Evolutionary conservation across 2,888 invertebrate genomes (phyloP).

Genomic region (Ceratothoa steindachneri): DNA sequence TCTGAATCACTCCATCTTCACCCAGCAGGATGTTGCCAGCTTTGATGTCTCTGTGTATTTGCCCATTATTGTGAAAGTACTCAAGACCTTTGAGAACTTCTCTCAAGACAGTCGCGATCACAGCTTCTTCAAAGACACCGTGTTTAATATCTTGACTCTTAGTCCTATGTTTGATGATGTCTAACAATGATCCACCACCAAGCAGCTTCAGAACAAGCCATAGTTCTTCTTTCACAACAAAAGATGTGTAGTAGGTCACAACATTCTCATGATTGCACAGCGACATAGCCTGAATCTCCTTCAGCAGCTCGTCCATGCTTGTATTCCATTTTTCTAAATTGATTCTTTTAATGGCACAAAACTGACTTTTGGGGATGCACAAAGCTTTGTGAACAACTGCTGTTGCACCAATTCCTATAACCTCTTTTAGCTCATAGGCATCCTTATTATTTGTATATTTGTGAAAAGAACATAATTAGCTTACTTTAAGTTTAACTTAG

Average conservation of each 20-base stretch:
- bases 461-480: too few relatives aligned
- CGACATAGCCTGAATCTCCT: conserved; percentile 91
- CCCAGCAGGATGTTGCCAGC: conserved; percentile 96
- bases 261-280: conserved; percentile 99
- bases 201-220: conserved; percentile 93
- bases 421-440: too few relatives aligned
- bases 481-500: too few relatives aligned
- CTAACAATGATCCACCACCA: conserved; percentile 82
- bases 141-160: conserved; percentile 83
- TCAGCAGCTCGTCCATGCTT: conserved; percentile 93
- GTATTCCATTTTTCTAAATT: conserved; percentile 99
- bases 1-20: conserved; percentile 93
- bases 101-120: conserved; percentile 93
- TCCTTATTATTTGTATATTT: too few relatives aligned
- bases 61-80: conserved; percentile 97
- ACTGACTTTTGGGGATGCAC: conserved; percentile 84
- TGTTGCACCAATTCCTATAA: conserved; percentile 80
- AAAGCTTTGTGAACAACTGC: conserved; percentile 90
- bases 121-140: conserved; percentile 94
- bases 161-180: conserved; percentile 63
- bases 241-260: conserved; percentile 96
- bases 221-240: conserved; percentile 92
- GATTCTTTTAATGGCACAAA: conserved; percentile 97
- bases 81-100: conserved; percentile 94
- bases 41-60: conserved; percentile 78